Evolutionary conservation across 2,797 vertebrate genomes (phyloP).

Genomic region (Falco novaeseelandiae): DNA sequence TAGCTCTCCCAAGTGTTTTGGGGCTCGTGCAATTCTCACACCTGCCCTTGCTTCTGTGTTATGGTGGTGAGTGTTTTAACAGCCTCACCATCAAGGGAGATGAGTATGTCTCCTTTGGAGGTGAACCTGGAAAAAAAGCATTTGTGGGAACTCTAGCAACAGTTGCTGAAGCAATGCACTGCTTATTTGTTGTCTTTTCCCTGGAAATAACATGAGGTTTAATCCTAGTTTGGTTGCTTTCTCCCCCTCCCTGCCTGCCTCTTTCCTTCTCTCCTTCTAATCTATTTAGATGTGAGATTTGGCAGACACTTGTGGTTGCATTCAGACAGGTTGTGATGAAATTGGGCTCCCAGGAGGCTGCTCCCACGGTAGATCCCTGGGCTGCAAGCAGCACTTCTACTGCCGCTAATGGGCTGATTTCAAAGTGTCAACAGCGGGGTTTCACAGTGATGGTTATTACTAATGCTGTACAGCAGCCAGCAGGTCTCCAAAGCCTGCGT

Average conservation of each 20-base stretch:
- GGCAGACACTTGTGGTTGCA: background rate
- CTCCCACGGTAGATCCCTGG: background rate
- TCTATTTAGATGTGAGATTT: background rate
- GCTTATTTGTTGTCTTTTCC: background rate
- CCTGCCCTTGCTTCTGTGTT: background rate
- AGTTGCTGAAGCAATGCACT: background rate
- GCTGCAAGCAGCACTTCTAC: background rate
- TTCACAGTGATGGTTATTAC: background rate
- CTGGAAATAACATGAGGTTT: background rate
- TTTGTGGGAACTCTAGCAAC: rapidly evolving
- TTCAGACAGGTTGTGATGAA: background rate
- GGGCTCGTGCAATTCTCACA: background rate
- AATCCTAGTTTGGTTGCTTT: background rate
- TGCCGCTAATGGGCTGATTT: background rate
- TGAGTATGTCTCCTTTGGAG: rapidly evolving
- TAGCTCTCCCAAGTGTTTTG: rapidly evolving
- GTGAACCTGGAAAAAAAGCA: background rate
- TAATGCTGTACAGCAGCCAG: background rate
- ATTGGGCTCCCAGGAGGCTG: background rate
- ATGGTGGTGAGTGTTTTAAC: background rate
- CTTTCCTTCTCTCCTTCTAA: background rate
- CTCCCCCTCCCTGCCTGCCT: background rate
- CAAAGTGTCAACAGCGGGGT: background rate
- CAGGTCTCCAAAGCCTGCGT: background rate
- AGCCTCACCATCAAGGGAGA: rapidly evolving